Percentiles rank a stretch among this genome's conserved stretches.
phyloP scores from a whole-genome alignment of 2,797 vertebrate genomes.

The Smutsia temminckii region DNA sequence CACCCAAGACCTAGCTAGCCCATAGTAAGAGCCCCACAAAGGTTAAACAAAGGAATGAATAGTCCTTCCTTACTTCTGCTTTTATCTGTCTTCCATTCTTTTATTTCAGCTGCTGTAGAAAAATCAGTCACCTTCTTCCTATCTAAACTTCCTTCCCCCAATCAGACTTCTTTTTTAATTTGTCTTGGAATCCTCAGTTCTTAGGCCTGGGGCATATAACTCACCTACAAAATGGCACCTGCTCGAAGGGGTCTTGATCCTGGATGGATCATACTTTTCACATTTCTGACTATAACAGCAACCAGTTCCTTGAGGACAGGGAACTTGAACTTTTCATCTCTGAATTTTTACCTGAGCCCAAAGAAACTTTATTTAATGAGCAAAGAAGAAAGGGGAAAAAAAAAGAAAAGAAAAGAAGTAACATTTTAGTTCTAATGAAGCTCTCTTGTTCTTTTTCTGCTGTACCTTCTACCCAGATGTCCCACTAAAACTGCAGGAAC shows the following conservation, averaged over 20 bases:
- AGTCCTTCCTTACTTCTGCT: neutral
- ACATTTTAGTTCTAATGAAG: neutral
- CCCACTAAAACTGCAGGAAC: neutral
- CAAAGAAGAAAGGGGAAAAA: neutral
- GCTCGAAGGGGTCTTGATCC: neutral
- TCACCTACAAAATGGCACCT: neutral
- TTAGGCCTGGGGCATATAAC: neutral
- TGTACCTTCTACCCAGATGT: neutral
- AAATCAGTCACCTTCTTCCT: neutral
- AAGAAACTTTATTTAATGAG: neutral
- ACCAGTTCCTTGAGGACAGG: neutral
- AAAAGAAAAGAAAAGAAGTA: neutral
- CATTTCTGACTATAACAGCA: neutral
- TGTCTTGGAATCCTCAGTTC: neutral
- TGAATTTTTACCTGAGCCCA: slow-evolving; percentile 30
- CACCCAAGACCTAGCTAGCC: neutral
- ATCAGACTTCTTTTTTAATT: neutral
- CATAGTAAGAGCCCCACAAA: neutral
- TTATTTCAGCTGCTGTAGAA: neutral
- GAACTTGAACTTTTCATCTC: neutral
- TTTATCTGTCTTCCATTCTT: neutral
- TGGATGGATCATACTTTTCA: neutral
- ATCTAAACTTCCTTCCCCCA: neutral
- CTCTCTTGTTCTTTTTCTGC: neutral
- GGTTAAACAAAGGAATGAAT: neutral